Evolutionary conservation across 1,140 invertebrate species (phyloP).

Genomic region (Hesperophylax magnus): DNA sequence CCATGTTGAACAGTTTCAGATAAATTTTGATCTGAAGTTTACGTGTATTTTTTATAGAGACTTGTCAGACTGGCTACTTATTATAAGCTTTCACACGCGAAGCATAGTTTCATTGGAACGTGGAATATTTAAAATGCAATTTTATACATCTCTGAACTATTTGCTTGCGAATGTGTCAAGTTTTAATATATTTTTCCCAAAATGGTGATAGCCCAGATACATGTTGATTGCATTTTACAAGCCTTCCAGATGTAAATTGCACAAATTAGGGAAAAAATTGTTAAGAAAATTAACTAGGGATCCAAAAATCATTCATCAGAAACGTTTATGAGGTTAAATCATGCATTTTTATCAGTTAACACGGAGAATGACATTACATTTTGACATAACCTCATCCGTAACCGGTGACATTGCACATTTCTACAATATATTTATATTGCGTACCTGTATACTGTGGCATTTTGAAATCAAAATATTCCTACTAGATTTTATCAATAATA

Average conservation of each 20-base stretch:
- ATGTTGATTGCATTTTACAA: not conserved
- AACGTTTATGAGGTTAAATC: not conserved
- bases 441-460: slow-evolving; percentile 48
- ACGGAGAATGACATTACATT: slow-evolving; percentile 47
- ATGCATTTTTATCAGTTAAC: slow-evolving; percentile 20
- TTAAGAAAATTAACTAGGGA: no score
- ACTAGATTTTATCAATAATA: not conserved
- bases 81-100: no score
- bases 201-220: slow-evolving; percentile 25
- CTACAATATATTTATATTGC: not conserved
- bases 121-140: no score
- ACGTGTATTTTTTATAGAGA: no score
- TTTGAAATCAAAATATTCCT: not conserved
- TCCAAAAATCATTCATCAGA: not conserved
- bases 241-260: not conserved
- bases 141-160: no score
- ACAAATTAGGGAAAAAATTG: not conserved
- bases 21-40: no score
- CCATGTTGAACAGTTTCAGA: no score
- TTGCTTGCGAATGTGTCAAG: not conserved
- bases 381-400: slow-evolving; percentile 47
- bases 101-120: no score
- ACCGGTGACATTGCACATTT: slow-evolving; percentile 49
- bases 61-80: no score
- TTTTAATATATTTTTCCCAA: not conserved